Evolutionary conservation across 2,113 vertebrate genomes (phyloP), one percentile per base, ranked within the genome.

Genomic region (Leucoraja erinaceus): DNA sequence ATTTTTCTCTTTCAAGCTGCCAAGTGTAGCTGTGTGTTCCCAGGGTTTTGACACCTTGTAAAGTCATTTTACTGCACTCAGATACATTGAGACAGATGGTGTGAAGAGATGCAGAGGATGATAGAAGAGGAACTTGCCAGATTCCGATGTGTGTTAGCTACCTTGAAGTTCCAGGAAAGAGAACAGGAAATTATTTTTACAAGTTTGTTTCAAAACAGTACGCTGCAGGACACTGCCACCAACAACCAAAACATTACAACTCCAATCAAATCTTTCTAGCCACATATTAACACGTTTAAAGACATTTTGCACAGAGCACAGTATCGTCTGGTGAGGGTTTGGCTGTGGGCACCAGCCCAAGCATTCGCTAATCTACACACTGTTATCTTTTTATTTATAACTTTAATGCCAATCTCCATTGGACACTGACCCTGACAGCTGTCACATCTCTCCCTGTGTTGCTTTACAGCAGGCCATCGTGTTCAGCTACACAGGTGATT

Each of bases 21-120:
- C 96, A 96, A 95, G 93, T 33, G 68, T 78, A 95, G 94, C 92
- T 84, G 94, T 94, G 94, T 94, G 94, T 95, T 95, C 94, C 94
- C 84, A 59, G 94, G 94, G 95, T 95, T 95, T 94, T 95, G 95
- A 96, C 95, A 95, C 95, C 95, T 96, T 95, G 94, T 96, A 96
- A 96, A 96, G 94, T 94, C 93, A 95, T 95, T 96, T 95, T 95
- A 94, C 94, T 94, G 94, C 94, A 95, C 95, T 94, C 95, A 93
- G 93, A 93, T 94, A 94, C 94, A 93, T 91, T 54, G 94, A 94
- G 94, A 93, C 95, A 95, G 95, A 94, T 95, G 95, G 94, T 93
- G 95, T 93, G 94, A 95, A 96, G 94, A 94, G 94, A 94, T 93
- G 93, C 83, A 93, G 92, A 70, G 94, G 94, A 94, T 95, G 93